Evolutionary conservation across 2,888 invertebrate genomes (phyloP), one percentile per base, ranked within the genome.

Genomic region (Eumerus sabulonum): DNA sequence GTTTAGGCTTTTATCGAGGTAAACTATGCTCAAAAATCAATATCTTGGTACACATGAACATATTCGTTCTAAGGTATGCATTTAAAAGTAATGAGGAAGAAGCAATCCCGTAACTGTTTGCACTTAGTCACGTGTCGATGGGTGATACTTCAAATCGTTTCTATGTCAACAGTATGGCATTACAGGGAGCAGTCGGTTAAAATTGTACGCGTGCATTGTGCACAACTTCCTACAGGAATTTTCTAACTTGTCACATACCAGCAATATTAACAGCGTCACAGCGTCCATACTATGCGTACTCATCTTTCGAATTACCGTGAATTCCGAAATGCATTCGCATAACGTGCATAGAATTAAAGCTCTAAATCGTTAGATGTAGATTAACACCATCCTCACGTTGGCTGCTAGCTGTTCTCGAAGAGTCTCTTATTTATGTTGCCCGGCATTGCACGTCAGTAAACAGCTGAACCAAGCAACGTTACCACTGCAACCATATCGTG

Each of bases 311-410:
- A 27, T 27, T 27, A 27, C 27, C 27, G 1, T 13, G 13, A 42
- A 42, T 42, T 12, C 42, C 9, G 13, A 12, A 42, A 42, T 5
- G 13, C 1, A 42, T 42, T 42, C 9, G 12, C 42, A 4, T 68
- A 59, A 59, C 59, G 68, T 59, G 68, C 47, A 42, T 13, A 9
- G 54, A 27, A 47, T 35, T 53, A 45, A 27, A 60, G 45, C 47
- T 13, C 53, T 9, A 14, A 14, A 45, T 56, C 40, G 14, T 47
- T 36, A 62, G 71, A 71, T 71, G 56, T 63, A 71, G 71, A 71
- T 71, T 63, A 62, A 50, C 56, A 36, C 54, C 44, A 42, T 56
- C 18, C 56, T 56, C 44, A 50, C 56, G 48, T 50, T 50, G 57
- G 19, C 35, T n/a, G 40, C 5, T 40, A 12, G 16, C 13, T 17